Conservation (phyloP, 2,797 vertebrate genomes). For the Ambastaia sidthimunki region DNA sequence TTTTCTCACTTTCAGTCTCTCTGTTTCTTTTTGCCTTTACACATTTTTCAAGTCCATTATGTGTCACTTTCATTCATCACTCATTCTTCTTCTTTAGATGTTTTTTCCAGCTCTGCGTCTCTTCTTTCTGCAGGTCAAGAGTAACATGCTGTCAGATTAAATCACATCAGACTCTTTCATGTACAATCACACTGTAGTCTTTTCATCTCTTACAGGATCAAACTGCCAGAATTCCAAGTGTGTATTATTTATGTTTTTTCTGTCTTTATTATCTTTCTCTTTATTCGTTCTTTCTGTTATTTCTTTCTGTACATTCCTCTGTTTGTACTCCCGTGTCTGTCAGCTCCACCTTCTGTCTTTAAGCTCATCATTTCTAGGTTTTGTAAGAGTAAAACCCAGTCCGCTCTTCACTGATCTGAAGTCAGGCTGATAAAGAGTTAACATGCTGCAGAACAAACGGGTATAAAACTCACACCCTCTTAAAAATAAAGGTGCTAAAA, state of each 20-base stretch:
- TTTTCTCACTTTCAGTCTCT: slow-evolving; percentile 9
- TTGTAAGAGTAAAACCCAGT: slow-evolving; percentile 41
- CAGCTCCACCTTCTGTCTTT: slow-evolving; percentile 43
- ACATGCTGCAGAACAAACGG: not conserved
- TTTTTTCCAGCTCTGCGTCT: slow-evolving; percentile 20
- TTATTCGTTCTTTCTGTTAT: slow-evolving; percentile 35
- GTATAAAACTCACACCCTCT: not conserved
- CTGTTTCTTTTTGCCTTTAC: slow-evolving; percentile 3
- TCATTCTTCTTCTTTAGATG: slow-evolving; percentile 34
- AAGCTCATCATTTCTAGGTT: slow-evolving; percentile 53
- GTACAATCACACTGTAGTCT: slow-evolving; percentile 25
- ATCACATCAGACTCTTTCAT: slow-evolving; percentile 38
- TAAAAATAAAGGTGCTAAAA: too few species aligned
- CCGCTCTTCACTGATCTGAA: slow-evolving; percentile 30
- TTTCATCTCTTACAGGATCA: slow-evolving; percentile 38
- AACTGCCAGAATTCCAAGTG: slow-evolving; percentile 63
- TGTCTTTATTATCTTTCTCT: slow-evolving; percentile 53
- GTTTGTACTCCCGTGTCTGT: slow-evolving; percentile 36
- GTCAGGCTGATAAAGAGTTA: slow-evolving; percentile 11
- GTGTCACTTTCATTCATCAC: slow-evolving; percentile 21
- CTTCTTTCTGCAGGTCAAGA: slow-evolving; percentile 46
- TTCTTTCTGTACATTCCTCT: slow-evolving; percentile 20
- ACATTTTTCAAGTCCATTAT: slow-evolving; percentile 21
- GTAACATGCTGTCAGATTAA: slow-evolving; percentile 40
- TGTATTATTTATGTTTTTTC: slow-evolving; percentile 41